These are phyloP conservation scores for Halcyon senegalensis DNA, from an alignment of 2,113 vertebrate species.

Conservation along the genomic window DNA sequence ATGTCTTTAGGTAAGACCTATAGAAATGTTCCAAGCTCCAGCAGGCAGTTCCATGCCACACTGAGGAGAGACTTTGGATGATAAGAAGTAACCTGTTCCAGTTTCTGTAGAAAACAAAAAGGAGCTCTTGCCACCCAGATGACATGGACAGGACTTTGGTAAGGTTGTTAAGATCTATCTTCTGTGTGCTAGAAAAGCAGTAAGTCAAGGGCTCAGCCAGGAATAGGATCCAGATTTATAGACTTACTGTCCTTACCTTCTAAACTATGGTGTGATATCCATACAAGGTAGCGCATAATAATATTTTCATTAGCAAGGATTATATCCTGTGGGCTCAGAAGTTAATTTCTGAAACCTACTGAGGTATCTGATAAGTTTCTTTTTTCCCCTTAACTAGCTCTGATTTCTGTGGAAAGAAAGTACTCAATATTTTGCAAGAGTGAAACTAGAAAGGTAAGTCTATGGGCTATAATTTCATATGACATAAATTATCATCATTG, in stretches of 20 bases:
- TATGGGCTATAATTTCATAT: background rate
- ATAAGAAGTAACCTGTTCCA: fast-evolving
- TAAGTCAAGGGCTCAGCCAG: background rate
- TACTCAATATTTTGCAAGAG: background rate
- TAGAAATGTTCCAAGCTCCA: background rate
- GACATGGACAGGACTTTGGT: background rate
- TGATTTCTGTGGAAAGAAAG: background rate
- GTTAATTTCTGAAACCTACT: background rate
- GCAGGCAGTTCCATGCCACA: background rate
- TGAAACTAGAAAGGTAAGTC: background rate
- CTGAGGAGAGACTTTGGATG: background rate
- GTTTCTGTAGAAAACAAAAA: background rate
- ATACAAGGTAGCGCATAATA: background rate
- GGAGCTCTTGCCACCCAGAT: background rate
- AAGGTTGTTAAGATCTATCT: background rate
- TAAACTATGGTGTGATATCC: background rate
- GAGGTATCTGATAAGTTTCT: background rate
- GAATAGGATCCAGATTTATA: background rate
- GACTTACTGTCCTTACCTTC: background rate
- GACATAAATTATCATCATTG: background rate
- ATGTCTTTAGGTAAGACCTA: background rate
- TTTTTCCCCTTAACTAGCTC: background rate
- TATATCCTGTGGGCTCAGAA: background rate
- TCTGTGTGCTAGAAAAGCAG: background rate
- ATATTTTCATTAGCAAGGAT: background rate